Base-by-base conservation (phyloP, 2,888 invertebrate genomes). In the Ormyrus labotus region DNA sequence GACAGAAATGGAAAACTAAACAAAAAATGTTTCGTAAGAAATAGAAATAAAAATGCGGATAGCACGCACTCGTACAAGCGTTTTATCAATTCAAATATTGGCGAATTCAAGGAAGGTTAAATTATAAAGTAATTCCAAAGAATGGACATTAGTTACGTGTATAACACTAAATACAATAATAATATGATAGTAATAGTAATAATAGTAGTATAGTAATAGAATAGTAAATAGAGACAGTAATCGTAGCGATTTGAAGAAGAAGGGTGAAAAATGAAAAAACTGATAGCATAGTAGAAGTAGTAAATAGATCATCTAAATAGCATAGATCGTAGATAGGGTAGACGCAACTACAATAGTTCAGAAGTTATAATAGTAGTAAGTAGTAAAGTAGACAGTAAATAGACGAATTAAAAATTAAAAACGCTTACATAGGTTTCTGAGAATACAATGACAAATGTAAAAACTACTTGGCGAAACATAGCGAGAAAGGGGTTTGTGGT, bases 241-340 rank as follows among this genome's bases (percentile, higher is more conserved):
- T 77, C 58, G 77, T 74, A 78, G 77, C 65, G 67, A 80, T 74
- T 73, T 80, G 63, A 80, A 73, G 78, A 57, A 78, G 79, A 77
- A 79, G 48, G 78, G 65, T 70, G 70, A 71, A 74, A 74, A 83
- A 81, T 75, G 57, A 74, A 80, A 71, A 63, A 69, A 83, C 81
- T 82, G 81, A 83, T 83, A 83, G 82, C 81, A 81, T 83, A 86
- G 80, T 84, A 84, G 76, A 84, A 84, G 81, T 84, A 83, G 63
- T 83, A 79, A 61, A 73, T 70, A 81, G 75, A 80, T 84, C 81
- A 72, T 83, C 73, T 82, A 77, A 79, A 53, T 80, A 82, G 79
- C 82, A 80, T 71, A 78, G 78, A 80, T 81, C 82, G 72, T 79
- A 73, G 78, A 81, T 71, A 78, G 71, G 19, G 74, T 80, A 82